phyloP scores from a whole-genome alignment of 2,797 vertebrate species.

The Hephaestus fuliginosus region DNA sequence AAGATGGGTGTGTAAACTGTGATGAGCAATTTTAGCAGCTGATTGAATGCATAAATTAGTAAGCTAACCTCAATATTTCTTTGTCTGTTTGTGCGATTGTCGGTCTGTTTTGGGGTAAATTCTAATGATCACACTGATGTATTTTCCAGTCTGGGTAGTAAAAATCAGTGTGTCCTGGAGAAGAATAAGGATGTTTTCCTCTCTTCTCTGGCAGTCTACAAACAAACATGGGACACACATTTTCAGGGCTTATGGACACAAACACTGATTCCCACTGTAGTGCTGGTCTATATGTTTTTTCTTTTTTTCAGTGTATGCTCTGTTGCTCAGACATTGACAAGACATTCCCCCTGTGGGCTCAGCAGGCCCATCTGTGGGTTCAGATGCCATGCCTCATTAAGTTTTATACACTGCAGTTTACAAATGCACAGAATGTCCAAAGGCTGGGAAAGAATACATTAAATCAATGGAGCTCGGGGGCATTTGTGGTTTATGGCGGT shows the following conservation, averaged over 20 bases:
- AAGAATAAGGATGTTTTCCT: not conserved
- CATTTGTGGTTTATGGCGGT: constrained; percentile 10
- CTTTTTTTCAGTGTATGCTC: not conserved
- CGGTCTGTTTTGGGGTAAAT: too few relatives aligned
- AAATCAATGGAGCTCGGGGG: constrained; percentile 32
- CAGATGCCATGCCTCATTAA: constrained; percentile 29
- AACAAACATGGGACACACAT: constrained; percentile 17
- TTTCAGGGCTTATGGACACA: not conserved
- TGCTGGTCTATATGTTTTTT: not conserved
- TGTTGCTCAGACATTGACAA: constrained; percentile 18
- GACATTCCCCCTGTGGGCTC: constrained; percentile 23
- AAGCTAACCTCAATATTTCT: not conserved
- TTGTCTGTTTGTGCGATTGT: too few relatives aligned
- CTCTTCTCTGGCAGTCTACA: not conserved
- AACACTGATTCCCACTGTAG: constrained; percentile 4
- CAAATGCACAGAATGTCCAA: constrained; percentile 33
- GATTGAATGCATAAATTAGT: too few relatives aligned
- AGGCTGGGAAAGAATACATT: constrained; percentile 19
- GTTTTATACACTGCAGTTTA: constrained; percentile 39
- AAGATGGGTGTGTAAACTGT: not conserved
- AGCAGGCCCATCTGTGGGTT: constrained; percentile 26
- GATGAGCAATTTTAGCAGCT: too few relatives aligned
- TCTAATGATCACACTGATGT: not conserved
- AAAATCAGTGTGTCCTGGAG: not conserved
- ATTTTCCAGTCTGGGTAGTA: not conserved